Conservation (phyloP, 2,113 vertebrate species). For the Austrofundulus limnaeus region DNA sequence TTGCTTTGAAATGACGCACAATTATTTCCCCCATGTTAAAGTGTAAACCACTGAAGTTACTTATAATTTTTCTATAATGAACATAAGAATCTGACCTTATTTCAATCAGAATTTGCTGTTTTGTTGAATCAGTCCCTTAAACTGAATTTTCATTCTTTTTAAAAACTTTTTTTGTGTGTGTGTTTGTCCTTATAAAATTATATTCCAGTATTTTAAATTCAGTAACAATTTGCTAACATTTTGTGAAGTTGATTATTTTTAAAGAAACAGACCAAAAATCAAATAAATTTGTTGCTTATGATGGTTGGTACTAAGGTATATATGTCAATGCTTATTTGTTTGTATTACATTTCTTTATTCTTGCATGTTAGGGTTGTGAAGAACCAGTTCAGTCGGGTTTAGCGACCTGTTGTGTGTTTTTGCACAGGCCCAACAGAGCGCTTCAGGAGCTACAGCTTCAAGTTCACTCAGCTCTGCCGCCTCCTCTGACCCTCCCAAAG, state of each 20-base stretch:
- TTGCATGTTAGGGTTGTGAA: background rate
- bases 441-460: slow-evolving; percentile 87
- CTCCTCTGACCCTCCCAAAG: slow-evolving; percentile 91
- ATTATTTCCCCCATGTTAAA: background rate
- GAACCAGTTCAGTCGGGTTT: background rate
- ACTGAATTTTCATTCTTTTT: too few relatives aligned
- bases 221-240: too few relatives aligned
- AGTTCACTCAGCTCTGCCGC: slow-evolving; percentile 87
- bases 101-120: background rate
- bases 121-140: background rate
- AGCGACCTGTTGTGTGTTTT: slow-evolving; percentile 36
- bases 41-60: background rate
- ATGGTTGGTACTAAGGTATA: background rate
- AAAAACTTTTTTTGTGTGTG: too few relatives aligned
- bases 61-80: background rate
- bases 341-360: background rate
- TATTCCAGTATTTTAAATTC: too few relatives aligned
- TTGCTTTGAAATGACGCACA: slow-evolving; percentile 16
- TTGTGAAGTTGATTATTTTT: too few relatives aligned
- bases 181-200: too few relatives aligned
- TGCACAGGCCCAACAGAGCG: slow-evolving; percentile 89
- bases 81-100: background rate
- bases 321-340: background rate
- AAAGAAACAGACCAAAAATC: background rate
- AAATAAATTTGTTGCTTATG: background rate